Base-by-base conservation (phyloP, 92 coral and sea anemone species). In the Virgularia gustaviana region DNA sequence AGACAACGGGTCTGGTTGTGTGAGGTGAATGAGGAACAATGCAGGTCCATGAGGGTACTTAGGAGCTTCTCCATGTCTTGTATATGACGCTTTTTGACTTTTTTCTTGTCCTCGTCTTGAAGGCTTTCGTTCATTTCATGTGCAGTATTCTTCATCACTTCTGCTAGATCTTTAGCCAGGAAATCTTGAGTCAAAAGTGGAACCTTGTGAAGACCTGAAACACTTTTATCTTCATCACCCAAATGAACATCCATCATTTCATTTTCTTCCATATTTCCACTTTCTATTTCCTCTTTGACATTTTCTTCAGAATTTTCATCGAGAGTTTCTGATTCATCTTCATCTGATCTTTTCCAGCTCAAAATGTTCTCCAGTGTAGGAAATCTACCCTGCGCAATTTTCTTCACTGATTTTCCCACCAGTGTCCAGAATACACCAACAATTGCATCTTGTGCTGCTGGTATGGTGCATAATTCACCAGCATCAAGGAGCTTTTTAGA, bases 1-100 rank as follows among this genome's bases (percentile, higher is more conserved):
- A 68, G 47, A 18, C 75, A 68, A 27, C 75, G 75, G 35, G 24
- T 28, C 51, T 68, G 36, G 54, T 51, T 68, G 12, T 45, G 18
- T 68, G 60, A 47, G 20, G 47, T 51, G 35, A 68, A 68, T 1
- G 32, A 36, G 36, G 31, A 32, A 68, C 61, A 68, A 18, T 41
- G 45, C 51, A 68, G 31, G 34, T 61, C 44, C 33, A 29, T 59
- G 31, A 68, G 38, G 30, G 51, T 47, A 1, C 35, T 30, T 32
- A 68, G 18, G 36, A 68, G 75, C 16, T 35, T 6, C 9, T 16
- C 61, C 19, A 68, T 54, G 59, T 28, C 54, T 39, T 61, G 16
- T 54, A 68, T 8, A 27, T 49, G 30, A 22, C 15, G 32, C 3
- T 0, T 51, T 12, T 37, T 0, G 1, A 12, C 30, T 52, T 52